These are phyloP conservation scores for Allolobophora icterica DNA, from an alignment of 2,888 invertebrate genomes.

Conservation along the genomic window DNA sequence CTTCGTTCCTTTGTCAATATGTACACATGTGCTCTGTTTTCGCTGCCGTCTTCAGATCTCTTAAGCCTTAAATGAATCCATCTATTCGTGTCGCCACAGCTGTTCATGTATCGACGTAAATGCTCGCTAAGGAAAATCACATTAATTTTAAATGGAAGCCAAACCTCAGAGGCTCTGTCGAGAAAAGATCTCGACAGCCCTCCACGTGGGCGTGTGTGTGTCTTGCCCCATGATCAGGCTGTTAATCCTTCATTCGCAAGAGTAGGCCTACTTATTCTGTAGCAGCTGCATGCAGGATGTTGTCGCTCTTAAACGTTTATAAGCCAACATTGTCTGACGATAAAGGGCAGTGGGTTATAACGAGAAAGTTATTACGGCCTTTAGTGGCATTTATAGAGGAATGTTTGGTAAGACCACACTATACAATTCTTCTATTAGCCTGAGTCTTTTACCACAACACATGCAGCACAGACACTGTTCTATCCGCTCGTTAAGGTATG, in stretches of 20 bases:
- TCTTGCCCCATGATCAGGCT: neutral
- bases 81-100: neutral
- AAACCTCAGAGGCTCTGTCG: neutral
- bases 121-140: neutral
- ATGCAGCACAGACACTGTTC: neutral
- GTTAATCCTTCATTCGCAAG: neutral
- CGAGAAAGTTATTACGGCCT: neutral
- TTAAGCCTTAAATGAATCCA: neutral
- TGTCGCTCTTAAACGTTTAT: neutral
- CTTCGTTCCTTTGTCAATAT: neutral
- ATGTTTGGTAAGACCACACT: neutral
- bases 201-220: neutral
- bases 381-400: neutral
- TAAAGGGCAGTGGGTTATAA: neutral
- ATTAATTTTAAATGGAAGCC: neutral
- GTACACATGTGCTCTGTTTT: neutral
- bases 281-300: neutral
- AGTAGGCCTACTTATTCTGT: neutral
- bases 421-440: neutral
- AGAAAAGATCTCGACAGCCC: neutral
- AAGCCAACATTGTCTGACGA: neutral
- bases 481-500: neutral
- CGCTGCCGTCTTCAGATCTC: neutral
- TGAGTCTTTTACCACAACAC: neutral
- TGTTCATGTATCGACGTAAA: neutral